Base-by-base conservation (phyloP, 2,113 vertebrate species). In the Pachyramphus minor region DNA sequence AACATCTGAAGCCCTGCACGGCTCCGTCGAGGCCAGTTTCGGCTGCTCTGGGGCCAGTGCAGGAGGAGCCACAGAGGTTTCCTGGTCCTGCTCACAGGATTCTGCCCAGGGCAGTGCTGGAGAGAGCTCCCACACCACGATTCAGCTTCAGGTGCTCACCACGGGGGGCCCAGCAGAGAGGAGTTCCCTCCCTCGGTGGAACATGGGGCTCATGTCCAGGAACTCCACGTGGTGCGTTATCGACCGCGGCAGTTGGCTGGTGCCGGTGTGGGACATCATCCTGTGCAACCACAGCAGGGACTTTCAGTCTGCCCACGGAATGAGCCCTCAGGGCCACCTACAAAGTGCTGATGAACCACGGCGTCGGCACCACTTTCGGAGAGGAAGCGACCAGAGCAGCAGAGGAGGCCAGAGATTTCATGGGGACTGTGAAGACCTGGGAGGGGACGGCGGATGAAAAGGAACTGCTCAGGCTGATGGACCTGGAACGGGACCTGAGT, bases 261-360 rank as follows among this genome's bases (percentile, higher is more conserved):
- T 97, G 20, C 97, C 97, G 4, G 77, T 98, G 53, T 98, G 98
- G 98, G 96, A 98, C 1, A 30, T 98, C 17, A 94, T 98, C 73
- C 67, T 85, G 39, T 53, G 5, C 31, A 97, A 62, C 12, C 98
- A 98, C 72, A 72, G 19, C 28, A 11, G 7, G 2, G 84, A 97
- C 37, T 98, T 98, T 72, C 44, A 84, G 21, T 67, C 98, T 1
- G 8, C 2, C 12, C 1, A 2, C 39, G 69, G 80, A 30, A 3
- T 97, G 33, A 93, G 78, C 27, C 42, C 88, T 98, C 31, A 90
- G 35, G 68, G 24, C 72, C 2, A 72, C 2, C 0, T 98, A 97
- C 8, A 67, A 45, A 74, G 42, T 17, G 0, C 56, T 97, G 20
- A 97, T 75, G 0, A 84, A 85, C 1, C n/a, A 50, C 13, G 6